These are phyloP conservation scores for Poeciliopsis turneri DNA, from an alignment of 2,797 vertebrate genomes.

Conservation along the genomic window DNA sequence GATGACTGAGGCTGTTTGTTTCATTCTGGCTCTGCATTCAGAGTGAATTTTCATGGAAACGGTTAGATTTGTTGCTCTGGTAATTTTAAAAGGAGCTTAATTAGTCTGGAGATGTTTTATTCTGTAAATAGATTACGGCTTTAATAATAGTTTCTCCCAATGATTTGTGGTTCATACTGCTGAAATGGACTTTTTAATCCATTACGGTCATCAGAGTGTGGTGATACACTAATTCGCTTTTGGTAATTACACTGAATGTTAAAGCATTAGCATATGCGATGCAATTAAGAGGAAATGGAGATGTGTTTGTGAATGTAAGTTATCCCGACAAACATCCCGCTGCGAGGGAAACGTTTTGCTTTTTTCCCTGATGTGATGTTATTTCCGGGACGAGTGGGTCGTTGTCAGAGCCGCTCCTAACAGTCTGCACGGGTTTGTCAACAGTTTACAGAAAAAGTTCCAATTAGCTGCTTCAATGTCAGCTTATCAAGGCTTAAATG, in stretches of 20 bases:
- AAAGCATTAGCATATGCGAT: constrained; percentile 18
- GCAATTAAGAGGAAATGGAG: constrained; percentile 12
- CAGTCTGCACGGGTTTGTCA: constrained; percentile 64
- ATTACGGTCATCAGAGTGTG: constrained; percentile 11
- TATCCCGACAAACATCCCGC: constrained; percentile 5
- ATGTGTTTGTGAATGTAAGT: constrained; percentile 21
- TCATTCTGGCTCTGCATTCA: background rate
- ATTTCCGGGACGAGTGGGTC: constrained; percentile 37
- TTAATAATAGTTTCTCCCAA: constrained; percentile 6
- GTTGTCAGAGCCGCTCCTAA: constrained; percentile 29
- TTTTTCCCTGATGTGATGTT: constrained; percentile 18
- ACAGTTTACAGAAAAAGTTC: constrained; percentile 67
- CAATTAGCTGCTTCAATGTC: constrained; percentile 53
- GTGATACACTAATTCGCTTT: constrained; percentile 16
- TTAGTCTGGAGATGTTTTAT: constrained; percentile 5
- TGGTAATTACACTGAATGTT: background rate
- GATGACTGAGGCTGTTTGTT: background rate
- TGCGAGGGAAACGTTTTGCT: background rate
- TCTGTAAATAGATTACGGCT: constrained; percentile 11
- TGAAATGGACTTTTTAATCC: constrained; percentile 15
- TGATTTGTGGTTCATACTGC: constrained; percentile 7
- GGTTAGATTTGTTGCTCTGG: background rate
- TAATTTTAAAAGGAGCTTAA: constrained; percentile 9
- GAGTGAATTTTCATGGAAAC: constrained; percentile 2
- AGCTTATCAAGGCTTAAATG: constrained; percentile 73